These are phyloP conservation scores for Fragum fragum DNA, from an alignment of 2,888 invertebrate genomes.

Conservation along the genomic window DNA sequence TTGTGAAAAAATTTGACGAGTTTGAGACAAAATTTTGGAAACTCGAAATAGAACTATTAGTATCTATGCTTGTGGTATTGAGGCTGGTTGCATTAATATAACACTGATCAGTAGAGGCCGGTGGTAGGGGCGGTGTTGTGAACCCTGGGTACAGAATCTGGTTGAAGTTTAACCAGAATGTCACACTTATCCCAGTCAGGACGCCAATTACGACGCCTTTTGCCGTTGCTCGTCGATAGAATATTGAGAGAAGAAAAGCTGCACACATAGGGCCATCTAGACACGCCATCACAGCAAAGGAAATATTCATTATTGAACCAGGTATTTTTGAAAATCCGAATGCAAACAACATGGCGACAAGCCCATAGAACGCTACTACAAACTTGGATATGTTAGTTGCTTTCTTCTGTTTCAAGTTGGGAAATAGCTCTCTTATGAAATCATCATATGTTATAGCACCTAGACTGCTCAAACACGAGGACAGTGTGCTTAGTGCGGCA, in stretches of 20 bases:
- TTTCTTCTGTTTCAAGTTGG: slow-evolving; percentile 6
- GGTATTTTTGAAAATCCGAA: slow-evolving; percentile 20
- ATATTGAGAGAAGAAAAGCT: slow-evolving; percentile 36
- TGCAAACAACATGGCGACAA: slow-evolving; percentile 28
- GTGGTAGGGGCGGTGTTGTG: slow-evolving; percentile 17
- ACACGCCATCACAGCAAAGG: slow-evolving; percentile 34
- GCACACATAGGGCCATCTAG: slow-evolving; percentile 44
- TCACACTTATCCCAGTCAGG: slow-evolving; percentile 15
- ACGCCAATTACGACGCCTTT: slow-evolving; percentile 35
- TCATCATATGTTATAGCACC: slow-evolving; percentile 46
- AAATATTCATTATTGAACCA: slow-evolving; percentile 30
- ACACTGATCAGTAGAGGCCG: slow-evolving; percentile 39
- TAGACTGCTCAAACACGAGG: slow-evolving; percentile 41
- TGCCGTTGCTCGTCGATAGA: slow-evolving; percentile 27
- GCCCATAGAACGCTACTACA: slow-evolving; percentile 18
- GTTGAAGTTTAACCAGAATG: slow-evolving; percentile 31
- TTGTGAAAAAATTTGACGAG: too few species aligned
- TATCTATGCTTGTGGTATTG: neutral
- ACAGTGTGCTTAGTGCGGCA: slow-evolving; percentile 43
- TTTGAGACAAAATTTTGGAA: neutral
- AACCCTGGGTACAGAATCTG: neutral
- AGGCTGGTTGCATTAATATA: neutral
- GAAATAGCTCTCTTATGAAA: slow-evolving; percentile 33
- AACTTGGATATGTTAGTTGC: slow-evolving; percentile 32
- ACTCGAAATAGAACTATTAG: too few species aligned